Evolutionary conservation across 2,888 invertebrate genomes (phyloP).

Genomic region (Cloeon dipterum): DNA sequence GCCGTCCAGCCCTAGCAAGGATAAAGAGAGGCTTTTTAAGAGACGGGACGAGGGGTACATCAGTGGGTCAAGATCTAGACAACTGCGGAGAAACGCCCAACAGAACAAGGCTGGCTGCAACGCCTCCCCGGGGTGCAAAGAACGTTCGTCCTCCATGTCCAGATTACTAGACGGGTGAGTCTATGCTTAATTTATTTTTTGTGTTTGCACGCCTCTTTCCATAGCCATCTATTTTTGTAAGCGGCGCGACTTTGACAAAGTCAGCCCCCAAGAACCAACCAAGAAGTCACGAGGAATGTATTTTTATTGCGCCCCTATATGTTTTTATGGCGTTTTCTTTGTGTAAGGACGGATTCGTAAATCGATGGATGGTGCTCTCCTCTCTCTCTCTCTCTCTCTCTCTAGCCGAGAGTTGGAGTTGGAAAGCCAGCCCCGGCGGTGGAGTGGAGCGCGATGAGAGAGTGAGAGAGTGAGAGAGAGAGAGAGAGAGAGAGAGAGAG

Average conservation of each 20-base stretch:
- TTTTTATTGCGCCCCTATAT: too few species aligned
- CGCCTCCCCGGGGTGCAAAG: slow-evolving; percentile 25
- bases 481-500: too few species aligned
- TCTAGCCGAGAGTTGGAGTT: too few species aligned
- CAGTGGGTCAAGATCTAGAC: slow-evolving; percentile 34
- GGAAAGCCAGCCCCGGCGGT: too few species aligned
- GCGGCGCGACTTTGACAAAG: not conserved
- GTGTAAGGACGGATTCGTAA: too few species aligned
- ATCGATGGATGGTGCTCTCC: too few species aligned
- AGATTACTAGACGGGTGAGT: slow-evolving; percentile 50
- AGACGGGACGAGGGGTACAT: slow-evolving; percentile 28
- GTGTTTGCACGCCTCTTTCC: slow-evolving; percentile 1
- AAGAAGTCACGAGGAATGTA: too few species aligned
- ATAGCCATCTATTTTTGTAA: not conserved
- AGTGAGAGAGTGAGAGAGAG: too few species aligned
- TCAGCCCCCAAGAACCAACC: too few species aligned
- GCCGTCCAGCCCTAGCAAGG: slow-evolving; percentile 11
- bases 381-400: too few species aligned
- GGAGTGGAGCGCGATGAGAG: too few species aligned
- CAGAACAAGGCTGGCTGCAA: slow-evolving; percentile 14
- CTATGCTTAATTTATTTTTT: slow-evolving; percentile 4
- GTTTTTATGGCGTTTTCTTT: too few species aligned
- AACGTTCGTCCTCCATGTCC: slow-evolving; percentile 68
- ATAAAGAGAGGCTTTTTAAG: slow-evolving; percentile 15
- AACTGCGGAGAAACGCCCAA: slow-evolving; percentile 30